Base-by-base conservation (phyloP, 1,140 invertebrate genomes). In the Anastrepha ludens region DNA sequence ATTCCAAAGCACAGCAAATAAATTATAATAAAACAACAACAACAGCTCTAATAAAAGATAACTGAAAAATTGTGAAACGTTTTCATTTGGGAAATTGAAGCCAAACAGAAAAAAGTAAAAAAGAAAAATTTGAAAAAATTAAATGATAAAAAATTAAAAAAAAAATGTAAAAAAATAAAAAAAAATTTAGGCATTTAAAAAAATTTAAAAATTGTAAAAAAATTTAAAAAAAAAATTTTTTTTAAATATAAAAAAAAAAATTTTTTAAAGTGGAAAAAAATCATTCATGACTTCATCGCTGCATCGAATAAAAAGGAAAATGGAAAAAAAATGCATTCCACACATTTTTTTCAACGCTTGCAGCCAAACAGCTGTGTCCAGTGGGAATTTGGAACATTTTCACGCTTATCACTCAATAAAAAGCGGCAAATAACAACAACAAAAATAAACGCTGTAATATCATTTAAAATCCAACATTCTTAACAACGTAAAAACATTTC, bases 11-110 rank as follows among this genome's bases (percentile, higher is more conserved):
- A 7, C 17, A 44, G 74, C 17, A 50, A 44, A 81, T 81, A 81
- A 81, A 81, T 81, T 81, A 81, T 15, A 81, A 50, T 2, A 15
- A 47, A 55, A 55, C 74, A 81, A 81, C 47, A 81, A 81, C 17
- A 81, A 55, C 17, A 81, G 20, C 5, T 55, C 5, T 55, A 62
- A 62, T 5, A 62, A 81, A 81, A 81, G n/a, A 81, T 55, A 55
- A 81, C 17, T 9, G 20, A 81, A 50, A 55, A 29, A 55, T 55
- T 20, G 15, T 81, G 20, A 29, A 81, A 81, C 74, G 55, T 81
- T 81, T 81, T 81, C 74, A 81, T 81, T 81, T 81, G 50, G 15
- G 15, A 50, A 55, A 55, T 81, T 81, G 74, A 81, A 81, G 41
- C 47, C 74, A 5, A 55, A 81, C 15, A 50, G 3, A 11, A 9